A percentile compares a stretch with the other conserved stretches of the same genome.
Evolutionary conservation across 1,140 invertebrate species (phyloP).

Genomic region (Schmidtea mediterranea): DNA sequence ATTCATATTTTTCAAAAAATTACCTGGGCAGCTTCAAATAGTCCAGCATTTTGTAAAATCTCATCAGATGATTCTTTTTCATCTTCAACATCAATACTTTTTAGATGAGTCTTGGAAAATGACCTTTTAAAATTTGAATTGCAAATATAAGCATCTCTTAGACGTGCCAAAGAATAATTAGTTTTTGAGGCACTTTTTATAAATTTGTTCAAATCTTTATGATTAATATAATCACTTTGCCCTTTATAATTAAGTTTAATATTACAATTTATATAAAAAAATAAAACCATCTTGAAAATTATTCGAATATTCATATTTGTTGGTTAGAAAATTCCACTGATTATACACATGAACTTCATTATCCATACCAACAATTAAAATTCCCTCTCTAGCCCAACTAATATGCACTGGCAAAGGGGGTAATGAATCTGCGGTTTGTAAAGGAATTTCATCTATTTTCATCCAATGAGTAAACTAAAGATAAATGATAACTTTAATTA

Average conservation of each 20-base stretch:
- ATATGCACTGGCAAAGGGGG: conserved; percentile 87
- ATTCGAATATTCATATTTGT: conserved; percentile 1
- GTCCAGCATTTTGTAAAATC: conserved; percentile 43
- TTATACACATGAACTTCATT: conserved; percentile 98
- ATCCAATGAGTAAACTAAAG: conserved; percentile 45
- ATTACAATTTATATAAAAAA: no score
- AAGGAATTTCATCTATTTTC: conserved; percentile 60
- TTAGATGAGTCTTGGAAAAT: conserved; percentile 12
- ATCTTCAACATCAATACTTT: conserved; percentile 9
- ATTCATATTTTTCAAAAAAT: conserved; percentile 24
- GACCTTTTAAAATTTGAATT: conserved; percentile 11
- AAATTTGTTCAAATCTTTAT: neutral
- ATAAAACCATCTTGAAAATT: no score
- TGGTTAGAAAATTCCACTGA: conserved; percentile 41
- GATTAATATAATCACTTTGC: no score
- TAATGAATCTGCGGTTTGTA: conserved; percentile 72
- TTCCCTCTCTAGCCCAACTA: conserved; percentile 87
- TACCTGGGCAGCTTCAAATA: conserved; percentile 82
- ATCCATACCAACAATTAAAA: conserved; percentile 90
- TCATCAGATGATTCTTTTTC: conserved; percentile 15
- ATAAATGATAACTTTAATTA: no score
- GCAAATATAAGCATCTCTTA: conserved; percentile 1
- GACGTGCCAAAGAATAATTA: conserved; percentile 7
- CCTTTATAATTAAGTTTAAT: no score
- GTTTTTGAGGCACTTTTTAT: neutral